Evolutionary conservation across 2,888 invertebrate species (phyloP).

Genomic region (Brenthis hecate): DNA sequence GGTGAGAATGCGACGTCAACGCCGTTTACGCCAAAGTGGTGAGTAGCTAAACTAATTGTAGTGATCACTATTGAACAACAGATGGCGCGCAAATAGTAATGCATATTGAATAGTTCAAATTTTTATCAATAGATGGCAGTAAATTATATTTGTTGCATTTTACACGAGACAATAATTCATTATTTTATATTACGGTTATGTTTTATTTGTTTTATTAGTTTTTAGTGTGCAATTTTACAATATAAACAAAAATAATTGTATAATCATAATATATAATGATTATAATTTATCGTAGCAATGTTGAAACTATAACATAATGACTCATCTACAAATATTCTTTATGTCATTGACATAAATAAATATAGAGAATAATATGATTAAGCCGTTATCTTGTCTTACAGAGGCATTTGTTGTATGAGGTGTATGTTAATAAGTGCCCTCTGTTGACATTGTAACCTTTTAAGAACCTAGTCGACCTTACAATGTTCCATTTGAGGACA

Average conservation of each 20-base stretch:
- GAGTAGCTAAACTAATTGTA: slow-evolving; percentile 44
- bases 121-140: slow-evolving; percentile 28
- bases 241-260: no score
- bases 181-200: no score
- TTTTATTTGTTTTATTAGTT: no score
- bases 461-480: slow-evolving; percentile 24
- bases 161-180: background rate
- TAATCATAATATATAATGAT: background rate
- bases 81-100: slow-evolving; percentile 41
- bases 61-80: slow-evolving; percentile 42
- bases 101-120: background rate
- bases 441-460: slow-evolving; percentile 21
- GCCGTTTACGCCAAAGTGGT: slow-evolving; percentile 76
- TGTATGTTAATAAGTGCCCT: slow-evolving; percentile 24
- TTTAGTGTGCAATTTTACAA: no score
- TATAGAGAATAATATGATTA: slow-evolving; percentile 25
- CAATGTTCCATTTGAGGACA: background rate
- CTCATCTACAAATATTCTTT: slow-evolving; percentile 14
- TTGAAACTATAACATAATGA: background rate
- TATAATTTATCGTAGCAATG: background rate
- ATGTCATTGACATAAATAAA: slow-evolving; percentile 28
- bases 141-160: background rate
- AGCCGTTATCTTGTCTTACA: slow-evolving; percentile 19
- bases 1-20: slow-evolving; percentile 87
- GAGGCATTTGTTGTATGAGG: slow-evolving; percentile 15